Evolutionary conservation across 2,888 invertebrate species (phyloP).

Genomic region (Cylindroiulus punctatus): DNA sequence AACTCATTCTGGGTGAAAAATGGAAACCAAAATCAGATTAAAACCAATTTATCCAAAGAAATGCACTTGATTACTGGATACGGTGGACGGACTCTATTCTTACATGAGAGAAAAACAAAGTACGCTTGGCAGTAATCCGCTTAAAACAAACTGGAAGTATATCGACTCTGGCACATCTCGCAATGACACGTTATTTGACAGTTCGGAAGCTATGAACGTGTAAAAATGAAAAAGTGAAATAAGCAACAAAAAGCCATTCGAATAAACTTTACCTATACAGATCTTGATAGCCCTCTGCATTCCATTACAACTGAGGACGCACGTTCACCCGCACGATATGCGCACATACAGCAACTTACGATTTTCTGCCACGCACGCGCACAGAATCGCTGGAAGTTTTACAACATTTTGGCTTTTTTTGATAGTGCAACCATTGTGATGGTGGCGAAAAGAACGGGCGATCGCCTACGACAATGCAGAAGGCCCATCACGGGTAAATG

Average conservation of each 20-base stretch:
- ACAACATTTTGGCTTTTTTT: constrained; percentile 49
- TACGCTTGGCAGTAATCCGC: background rate
- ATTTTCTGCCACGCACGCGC: background rate
- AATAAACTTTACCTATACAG: background rate
- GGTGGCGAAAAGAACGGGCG: constrained; percentile 40
- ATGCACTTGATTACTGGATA: background rate
- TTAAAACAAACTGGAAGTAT: constrained; percentile 41
- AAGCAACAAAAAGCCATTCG: constrained; percentile 2
- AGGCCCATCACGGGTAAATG: constrained; percentile 42
- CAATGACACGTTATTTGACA: background rate
- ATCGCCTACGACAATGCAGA: constrained; percentile 24
- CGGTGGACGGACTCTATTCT: constrained; percentile 20
- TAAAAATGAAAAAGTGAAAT: constrained; percentile 30
- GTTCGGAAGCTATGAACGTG: background rate
- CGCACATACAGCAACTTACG: background rate
- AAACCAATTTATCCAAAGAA: constrained; percentile 19
- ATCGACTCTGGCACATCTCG: constrained; percentile 40
- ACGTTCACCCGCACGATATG: background rate
- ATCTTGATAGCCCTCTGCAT: constrained; percentile 11
- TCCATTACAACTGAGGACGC: background rate
- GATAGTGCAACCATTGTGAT: constrained; percentile 35
- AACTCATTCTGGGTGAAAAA: background rate
- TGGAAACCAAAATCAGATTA: constrained; percentile 13
- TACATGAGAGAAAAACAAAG: background rate
- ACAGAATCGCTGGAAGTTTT: constrained; percentile 46